These are phyloP conservation scores for Oreochromis mossambicus DNA, from an alignment of 2,797 vertebrate species.

Conservation along the genomic window DNA sequence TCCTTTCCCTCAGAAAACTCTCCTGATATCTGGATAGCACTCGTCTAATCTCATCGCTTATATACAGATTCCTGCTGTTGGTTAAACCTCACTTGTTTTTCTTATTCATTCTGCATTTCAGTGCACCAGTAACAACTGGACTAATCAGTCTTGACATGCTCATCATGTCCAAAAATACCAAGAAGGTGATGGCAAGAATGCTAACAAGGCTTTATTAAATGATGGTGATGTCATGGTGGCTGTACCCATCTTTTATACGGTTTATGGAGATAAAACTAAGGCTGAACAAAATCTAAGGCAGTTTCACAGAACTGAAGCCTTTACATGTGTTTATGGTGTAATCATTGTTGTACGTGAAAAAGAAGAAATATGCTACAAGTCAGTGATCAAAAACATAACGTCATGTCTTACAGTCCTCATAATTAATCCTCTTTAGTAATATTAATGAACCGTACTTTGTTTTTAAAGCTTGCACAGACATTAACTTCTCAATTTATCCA, in stretches of 20 bases:
- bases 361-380: not conserved
- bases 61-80: not conserved
- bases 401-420: not conserved
- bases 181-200: not conserved
- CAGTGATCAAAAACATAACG: not conserved
- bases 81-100: not conserved
- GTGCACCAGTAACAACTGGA: not conserved
- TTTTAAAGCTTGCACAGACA: not conserved
- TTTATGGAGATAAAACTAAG: not conserved
- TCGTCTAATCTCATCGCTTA: not conserved
- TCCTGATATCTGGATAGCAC: too few species aligned
- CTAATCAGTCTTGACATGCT: accelerated
- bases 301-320: not conserved
- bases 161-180: not conserved
- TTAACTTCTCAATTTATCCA: not conserved
- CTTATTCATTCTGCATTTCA: not conserved
- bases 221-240: accelerated
- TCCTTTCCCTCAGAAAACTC: not conserved
- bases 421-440: not conserved
- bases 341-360: accelerated
- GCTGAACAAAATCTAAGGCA: not conserved
- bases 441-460: not conserved
- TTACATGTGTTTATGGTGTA: not conserved
- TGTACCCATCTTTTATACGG: not conserved
- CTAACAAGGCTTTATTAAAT: not conserved